Evolutionary conservation across 53 echinoderm and acorn worm species (phyloP).

Genomic region (Paracentrotus lividus): DNA sequence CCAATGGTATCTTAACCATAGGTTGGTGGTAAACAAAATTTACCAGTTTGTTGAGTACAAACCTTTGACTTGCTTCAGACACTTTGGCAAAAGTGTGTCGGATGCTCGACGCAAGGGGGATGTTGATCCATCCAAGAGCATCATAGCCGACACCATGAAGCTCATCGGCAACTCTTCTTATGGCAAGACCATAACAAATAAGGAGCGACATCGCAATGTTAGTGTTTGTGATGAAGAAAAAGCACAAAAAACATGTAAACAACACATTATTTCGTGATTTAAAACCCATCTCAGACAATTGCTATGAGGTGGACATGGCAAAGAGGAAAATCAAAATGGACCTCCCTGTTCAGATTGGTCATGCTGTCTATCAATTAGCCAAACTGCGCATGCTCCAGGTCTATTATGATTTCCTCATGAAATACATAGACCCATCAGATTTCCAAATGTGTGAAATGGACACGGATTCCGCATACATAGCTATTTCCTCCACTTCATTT

Average conservation of each 20-base stretch:
- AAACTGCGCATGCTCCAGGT: slow-evolving; percentile 50
- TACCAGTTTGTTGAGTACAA: slow-evolving; percentile 49
- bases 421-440: slow-evolving; percentile 45
- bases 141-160: slow-evolving; percentile 80
- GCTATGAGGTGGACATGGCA: not conserved
- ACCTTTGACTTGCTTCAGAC: slow-evolving; percentile 27
- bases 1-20: slow-evolving; percentile 68
- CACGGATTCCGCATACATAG: slow-evolving; percentile 69
- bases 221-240: not conserved
- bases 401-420: too few species aligned
- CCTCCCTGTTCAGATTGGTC: slow-evolving; percentile 66
- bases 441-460: too few species aligned
- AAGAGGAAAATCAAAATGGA: not conserved
- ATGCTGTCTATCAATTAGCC: too few species aligned
- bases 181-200: not conserved
- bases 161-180: slow-evolving; percentile 67
- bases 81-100: slow-evolving; percentile 69
- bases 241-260: not conserved
- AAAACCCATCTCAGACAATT: not conserved
- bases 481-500: slow-evolving; percentile 59
- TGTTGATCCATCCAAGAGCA: slow-evolving; percentile 54
- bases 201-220: not conserved
- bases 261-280: not conserved
- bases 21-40: slow-evolving; percentile 48
- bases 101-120: slow-evolving; percentile 71